A percentile compares a stretch with the other conserved stretches of the same genome.
These are phyloP conservation scores for Drosophila grimshawi DNA, from an alignment of 1,140 invertebrate species.

Conservation along the genomic window DNA sequence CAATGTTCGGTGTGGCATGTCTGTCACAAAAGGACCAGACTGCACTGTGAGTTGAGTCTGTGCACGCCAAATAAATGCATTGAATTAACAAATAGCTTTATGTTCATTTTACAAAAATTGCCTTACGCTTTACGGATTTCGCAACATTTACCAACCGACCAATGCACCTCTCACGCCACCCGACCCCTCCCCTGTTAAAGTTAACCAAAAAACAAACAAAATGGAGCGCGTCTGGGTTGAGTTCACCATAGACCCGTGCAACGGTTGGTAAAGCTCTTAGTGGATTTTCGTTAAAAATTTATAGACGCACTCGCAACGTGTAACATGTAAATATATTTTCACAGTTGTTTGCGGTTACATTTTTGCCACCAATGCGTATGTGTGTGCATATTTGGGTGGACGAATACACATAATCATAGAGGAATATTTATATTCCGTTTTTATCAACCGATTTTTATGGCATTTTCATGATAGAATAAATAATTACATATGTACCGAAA, in stretches of 20 bases:
- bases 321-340: slow-evolving; percentile 3
- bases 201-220: slow-evolving; percentile 36
- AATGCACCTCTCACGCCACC: not conserved
- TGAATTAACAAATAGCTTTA: slow-evolving; percentile 75
- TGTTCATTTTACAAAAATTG: slow-evolving; percentile 64
- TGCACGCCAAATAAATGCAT: slow-evolving; percentile 59
- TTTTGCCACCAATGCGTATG: slow-evolving; percentile 39
- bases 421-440: slow-evolving; percentile 3
- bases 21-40: slow-evolving; percentile 6
- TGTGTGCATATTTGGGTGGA: slow-evolving; percentile 6
- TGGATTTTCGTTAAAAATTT: slow-evolving; percentile 74
- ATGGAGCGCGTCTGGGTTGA: slow-evolving; percentile 15
- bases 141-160: slow-evolving; percentile 18
- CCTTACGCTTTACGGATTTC: slow-evolving; percentile 40
- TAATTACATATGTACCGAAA: not conserved
- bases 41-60: slow-evolving; percentile 1
- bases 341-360: slow-evolving; percentile 42
- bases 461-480: not conserved
- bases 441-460: slow-evolving; percentile 6
- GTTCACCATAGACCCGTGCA: slow-evolving; percentile 21
- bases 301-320: slow-evolving; percentile 20
- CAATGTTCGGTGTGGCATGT: slow-evolving; percentile 47
- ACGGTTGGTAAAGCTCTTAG: slow-evolving; percentile 54
- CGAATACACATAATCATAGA: not conserved
- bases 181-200: not conserved